Evolutionary conservation across 2,113 vertebrate species (phyloP).

Genomic region (Mystacornis crossleyi): DNA sequence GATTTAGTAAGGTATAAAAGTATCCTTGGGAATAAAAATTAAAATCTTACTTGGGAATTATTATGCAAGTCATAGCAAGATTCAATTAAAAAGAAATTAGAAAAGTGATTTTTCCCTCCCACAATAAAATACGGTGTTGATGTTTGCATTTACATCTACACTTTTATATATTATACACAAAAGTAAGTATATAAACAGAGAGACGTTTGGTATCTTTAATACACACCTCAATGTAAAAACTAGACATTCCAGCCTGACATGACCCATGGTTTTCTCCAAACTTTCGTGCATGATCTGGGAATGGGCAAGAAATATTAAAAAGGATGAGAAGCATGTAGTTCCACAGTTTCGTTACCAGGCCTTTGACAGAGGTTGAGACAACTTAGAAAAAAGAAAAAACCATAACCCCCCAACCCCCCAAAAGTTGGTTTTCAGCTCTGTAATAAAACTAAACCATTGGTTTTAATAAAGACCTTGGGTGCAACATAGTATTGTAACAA

Average conservation of each 20-base stretch:
- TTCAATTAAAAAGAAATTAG: not conserved
- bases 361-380: not conserved
- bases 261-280: constrained; percentile 80
- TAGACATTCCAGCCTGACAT: constrained; percentile 88
- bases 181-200: not conserved
- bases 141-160: not conserved
- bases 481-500: not conserved
- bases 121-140: not conserved
- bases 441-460: not conserved
- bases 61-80: not conserved
- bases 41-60: not conserved
- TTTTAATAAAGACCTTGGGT: no score
- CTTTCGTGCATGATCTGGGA: constrained; percentile 74
- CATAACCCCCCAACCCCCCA: accelerated
- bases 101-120: not conserved
- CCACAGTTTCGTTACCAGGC: not conserved
- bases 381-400: not conserved
- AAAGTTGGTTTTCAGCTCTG: not conserved
- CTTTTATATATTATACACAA: not conserved
- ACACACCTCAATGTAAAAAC: constrained; percentile 81
- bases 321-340: not conserved
- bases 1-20: not conserved
- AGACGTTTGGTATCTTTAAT: not conserved
- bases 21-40: not conserved
- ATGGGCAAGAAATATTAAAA: constrained; percentile 2